Conservation (phyloP, 2,113 vertebrate species). For the Carlito syrichta region DNA sequence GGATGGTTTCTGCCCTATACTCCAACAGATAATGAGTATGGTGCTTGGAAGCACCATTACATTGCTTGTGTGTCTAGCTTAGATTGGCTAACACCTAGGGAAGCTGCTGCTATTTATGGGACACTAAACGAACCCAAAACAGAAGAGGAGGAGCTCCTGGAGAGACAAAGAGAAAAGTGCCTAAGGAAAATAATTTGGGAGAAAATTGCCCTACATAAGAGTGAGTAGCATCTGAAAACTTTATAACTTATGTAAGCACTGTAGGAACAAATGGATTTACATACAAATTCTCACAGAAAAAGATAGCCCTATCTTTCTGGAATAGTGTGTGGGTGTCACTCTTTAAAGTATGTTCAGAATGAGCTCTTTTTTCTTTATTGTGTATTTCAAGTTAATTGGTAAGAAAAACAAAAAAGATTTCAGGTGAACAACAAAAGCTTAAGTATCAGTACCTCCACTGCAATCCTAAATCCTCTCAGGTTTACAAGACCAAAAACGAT, state of each 20-base stretch:
- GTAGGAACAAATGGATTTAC: background rate
- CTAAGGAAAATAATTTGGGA: conserved; percentile 81
- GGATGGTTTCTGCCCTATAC: conserved; percentile 89
- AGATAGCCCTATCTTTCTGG: background rate
- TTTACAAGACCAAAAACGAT: background rate
- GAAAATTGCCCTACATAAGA: conserved; percentile 80
- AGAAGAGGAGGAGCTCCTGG: conserved; percentile 75
- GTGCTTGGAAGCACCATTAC: conserved; percentile 86
- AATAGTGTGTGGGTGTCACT: background rate
- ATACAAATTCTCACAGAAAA: background rate
- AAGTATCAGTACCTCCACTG: background rate
- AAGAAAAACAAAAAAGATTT: background rate
- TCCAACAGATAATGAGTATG: conserved; percentile 79
- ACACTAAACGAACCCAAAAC: conserved; percentile 77
- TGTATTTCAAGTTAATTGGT: background rate
- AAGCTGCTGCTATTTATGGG: conserved; percentile 80
- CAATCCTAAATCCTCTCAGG: background rate
- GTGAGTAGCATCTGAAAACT: conserved; percentile 76
- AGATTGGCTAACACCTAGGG: conserved; percentile 81
- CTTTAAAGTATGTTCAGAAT: background rate
- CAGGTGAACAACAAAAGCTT: background rate
- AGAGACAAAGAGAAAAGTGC: conserved; percentile 81
- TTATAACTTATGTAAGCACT: background rate
- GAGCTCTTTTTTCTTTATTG: background rate
- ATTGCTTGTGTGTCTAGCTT: conserved; percentile 81